Percentiles rank a stretch among this genome's conserved stretches.
These are phyloP conservation scores for Theretra japonica DNA, from an alignment of 2,888 invertebrate genomes.

Conservation along the genomic window DNA sequence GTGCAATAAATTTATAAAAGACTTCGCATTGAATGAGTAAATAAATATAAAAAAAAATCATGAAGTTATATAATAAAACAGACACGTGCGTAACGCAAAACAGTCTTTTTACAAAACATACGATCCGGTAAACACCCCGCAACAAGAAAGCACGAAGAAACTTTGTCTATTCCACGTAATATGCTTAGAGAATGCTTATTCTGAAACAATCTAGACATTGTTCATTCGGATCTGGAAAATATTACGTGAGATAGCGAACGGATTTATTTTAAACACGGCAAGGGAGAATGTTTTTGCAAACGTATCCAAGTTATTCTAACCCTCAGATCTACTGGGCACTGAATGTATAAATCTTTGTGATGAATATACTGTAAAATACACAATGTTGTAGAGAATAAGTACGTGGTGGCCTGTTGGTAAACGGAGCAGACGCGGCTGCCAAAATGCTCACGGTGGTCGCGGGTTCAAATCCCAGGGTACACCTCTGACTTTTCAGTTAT, in stretches of 20 bases:
- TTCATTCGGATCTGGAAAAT: background rate
- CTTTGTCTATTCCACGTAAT: conserved; percentile 39
- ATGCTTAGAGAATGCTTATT: conserved; percentile 44
- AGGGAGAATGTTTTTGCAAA: background rate
- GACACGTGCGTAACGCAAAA: background rate
- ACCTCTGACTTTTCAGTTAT: no score
- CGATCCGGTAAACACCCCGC: conserved; percentile 9
- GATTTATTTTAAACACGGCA: conserved; percentile 8
- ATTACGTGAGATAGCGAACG: conserved; percentile 12
- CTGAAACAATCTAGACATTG: conserved; percentile 41
- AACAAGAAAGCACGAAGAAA: conserved; percentile 33
- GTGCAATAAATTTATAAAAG: no score
- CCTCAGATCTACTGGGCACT: background rate
- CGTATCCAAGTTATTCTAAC: background rate
- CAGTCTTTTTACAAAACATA: conserved; percentile 5
- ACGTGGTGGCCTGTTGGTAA: no score
- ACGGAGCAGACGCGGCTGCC: no score
- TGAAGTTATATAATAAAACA: no score
- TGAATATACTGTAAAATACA: no score
- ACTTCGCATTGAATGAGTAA: no score
- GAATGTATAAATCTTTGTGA: background rate
- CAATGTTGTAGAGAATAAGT: no score
- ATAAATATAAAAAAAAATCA: no score
- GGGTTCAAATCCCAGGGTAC: no score
- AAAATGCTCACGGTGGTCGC: no score